Base-by-base conservation (phyloP, 2,888 invertebrate genomes). In the Cephus pulcher region DNA sequence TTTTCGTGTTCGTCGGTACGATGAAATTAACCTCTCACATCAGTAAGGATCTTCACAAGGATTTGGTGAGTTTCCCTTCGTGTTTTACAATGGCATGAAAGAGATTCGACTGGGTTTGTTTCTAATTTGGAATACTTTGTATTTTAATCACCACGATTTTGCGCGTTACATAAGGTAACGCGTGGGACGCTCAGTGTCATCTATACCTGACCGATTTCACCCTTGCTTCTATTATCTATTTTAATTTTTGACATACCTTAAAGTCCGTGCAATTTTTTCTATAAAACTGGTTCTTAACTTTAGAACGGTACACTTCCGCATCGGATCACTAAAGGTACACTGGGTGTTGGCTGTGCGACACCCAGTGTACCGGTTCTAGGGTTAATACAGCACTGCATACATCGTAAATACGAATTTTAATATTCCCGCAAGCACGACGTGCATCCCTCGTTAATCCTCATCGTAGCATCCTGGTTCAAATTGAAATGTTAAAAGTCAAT, bases 21-120 rank as follows among this genome's bases (percentile, higher is more conserved):
- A 96, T 98, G 89, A 98, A 98, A 93, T 92, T 98, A 82, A 96
- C 98, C 82, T 97, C 98, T 84, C 95, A 96, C 87, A 95, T 98
- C 84, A 98, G 97, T 88, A 97, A 97, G 93, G 98, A 98, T 92
- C 94, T 98, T 82, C 98, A 98, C 92, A 98, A 97, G 94, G 98
- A 98, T 93, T 94, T 98, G 96, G 98, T 98, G 92, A 95, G 96
- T 92, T 79, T 79, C 71, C 77, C 56, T 23, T 56, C 23, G 9
- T 56, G 9, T 75, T 73, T 34, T 75, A 73, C 33, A 12, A 4
- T 30, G 68, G 34, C 34, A 23, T 33, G 69, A 37, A 70, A 3
- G 30, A 68, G 15, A 30, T 75, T 35, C 30, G 35, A 12, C 34
- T 35, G 6, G 23, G 15, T 40, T 40, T 15, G 15, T 15, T 40